A percentile compares a stretch with the other conserved stretches of the same genome.
These are phyloP conservation scores for Stichodactyla mertensii DNA, from an alignment of 64 coral and sea anemone species.

Conservation along the genomic window DNA sequence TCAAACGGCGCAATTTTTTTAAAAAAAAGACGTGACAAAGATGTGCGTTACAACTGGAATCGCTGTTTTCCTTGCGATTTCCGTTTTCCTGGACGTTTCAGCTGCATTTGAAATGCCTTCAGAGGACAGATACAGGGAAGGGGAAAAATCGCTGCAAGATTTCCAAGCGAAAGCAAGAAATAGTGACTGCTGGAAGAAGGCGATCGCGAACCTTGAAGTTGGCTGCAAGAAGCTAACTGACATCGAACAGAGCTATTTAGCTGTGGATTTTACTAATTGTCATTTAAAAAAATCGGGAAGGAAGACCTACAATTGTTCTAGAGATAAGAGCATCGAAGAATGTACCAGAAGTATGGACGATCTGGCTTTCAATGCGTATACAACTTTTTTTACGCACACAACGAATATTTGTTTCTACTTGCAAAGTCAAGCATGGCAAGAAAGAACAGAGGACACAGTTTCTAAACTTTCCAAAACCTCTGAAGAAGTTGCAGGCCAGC, in stretches of 20 bases:
- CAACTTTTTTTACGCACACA: conserved; percentile 94
- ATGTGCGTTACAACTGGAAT: not conserved
- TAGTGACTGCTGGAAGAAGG: conserved; percentile 87
- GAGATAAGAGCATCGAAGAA: conserved; percentile 61
- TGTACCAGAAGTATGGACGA: conserved; percentile 84
- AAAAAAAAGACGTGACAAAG: conserved; percentile 4
- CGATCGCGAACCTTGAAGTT: conserved; percentile 50
- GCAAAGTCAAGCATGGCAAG: conserved; percentile 88
- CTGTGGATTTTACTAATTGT: conserved; percentile 90
- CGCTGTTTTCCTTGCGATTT: not conserved
- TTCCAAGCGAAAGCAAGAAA: conserved; percentile 55
- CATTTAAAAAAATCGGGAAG: conserved; percentile 94
- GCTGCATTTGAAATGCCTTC: conserved; percentile 58
- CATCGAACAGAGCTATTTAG: conserved; percentile 93
- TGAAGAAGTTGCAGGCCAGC: conserved; percentile 67
- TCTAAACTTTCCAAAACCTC: conserved; percentile 84
- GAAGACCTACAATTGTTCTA: conserved; percentile 66
- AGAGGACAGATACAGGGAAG: conserved; percentile 56
- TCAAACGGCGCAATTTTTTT: conserved; percentile 12
- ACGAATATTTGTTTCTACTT: conserved; percentile 94
- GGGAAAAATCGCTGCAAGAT: conserved; percentile 50
- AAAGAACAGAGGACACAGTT: conserved; percentile 81
- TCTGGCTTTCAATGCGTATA: conserved; percentile 76
- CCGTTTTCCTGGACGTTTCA: not conserved
- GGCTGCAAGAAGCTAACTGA: conserved; percentile 86